Conservation (phyloP, 2,888 invertebrate genomes). For the Horisme vitalbata region DNA sequence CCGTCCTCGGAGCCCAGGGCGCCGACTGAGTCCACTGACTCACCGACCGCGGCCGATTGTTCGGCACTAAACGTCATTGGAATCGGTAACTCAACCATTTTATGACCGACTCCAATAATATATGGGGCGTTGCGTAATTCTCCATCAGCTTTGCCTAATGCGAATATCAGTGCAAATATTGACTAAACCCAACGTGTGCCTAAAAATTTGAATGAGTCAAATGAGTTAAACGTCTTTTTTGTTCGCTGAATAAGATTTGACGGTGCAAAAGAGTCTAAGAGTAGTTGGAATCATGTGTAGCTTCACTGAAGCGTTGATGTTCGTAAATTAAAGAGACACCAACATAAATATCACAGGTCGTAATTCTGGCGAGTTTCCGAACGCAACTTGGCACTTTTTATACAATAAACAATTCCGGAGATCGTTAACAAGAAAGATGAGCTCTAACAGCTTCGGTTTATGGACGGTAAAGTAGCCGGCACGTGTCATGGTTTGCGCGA, state of each 20-base stretch:
- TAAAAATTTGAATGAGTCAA: neutral
- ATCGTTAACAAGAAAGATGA: conserved; percentile 82
- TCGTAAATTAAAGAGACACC: conserved; percentile 47
- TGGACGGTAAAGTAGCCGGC: conserved; percentile 77
- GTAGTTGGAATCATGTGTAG: conserved; percentile 35
- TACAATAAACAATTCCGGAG: conserved; percentile 75
- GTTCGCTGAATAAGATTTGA: neutral
- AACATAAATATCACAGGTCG: conserved; percentile 69
- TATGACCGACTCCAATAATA: conserved; percentile 73
- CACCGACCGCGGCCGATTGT: conserved; percentile 71
- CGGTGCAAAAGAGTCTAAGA: conserved; percentile 27
- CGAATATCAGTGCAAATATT: conserved; percentile 59
- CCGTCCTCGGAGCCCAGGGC: conserved; percentile 65
- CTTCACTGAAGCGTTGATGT: conserved; percentile 37
- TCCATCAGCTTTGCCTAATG: conserved; percentile 57
- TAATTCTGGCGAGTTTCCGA: conserved; percentile 60
- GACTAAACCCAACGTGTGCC: conserved; percentile 6
- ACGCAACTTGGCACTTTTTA: conserved; percentile 66
- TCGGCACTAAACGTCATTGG: conserved; percentile 74
- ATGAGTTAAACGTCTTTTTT: neutral
- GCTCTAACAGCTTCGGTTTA: conserved; percentile 76
- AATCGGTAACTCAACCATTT: conserved; percentile 78
- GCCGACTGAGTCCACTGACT: conserved; percentile 73
- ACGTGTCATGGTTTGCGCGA: conserved; percentile 61
- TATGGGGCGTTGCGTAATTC: conserved; percentile 76